Evolutionary conservation across 2,113 vertebrate genomes (phyloP).

Genomic region (Syngnathoides biaculeatus): DNA sequence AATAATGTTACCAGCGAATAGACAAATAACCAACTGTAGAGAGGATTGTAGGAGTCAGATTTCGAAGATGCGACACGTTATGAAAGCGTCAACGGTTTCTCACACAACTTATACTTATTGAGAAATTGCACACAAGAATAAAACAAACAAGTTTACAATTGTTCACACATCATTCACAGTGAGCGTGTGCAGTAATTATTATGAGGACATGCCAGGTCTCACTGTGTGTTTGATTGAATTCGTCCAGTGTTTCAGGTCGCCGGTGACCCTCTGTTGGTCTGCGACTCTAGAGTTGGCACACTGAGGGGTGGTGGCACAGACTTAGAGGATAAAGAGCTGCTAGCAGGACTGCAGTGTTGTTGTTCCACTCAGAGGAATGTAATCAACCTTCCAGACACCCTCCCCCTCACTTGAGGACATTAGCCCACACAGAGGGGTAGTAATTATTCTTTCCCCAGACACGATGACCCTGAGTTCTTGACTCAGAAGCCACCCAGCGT

Average conservation of each 20-base stretch:
- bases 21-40: background rate
- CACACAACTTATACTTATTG: no score
- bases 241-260: slow-evolving; percentile 44
- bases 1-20: background rate
- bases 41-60: no score
- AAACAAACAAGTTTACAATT: no score
- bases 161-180: slow-evolving; percentile 5
- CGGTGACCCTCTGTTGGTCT: slow-evolving; percentile 36
- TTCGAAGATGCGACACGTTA: background rate
- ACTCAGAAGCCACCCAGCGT: slow-evolving; percentile 41
- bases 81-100: no score
- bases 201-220: slow-evolving; percentile 26
- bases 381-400: slow-evolving; percentile 44
- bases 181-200: slow-evolving; percentile 9
- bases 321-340: slow-evolving; percentile 45
- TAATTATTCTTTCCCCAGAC: slow-evolving; percentile 54
- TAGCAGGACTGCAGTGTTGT: slow-evolving; percentile 38
- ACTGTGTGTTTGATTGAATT: slow-evolving; percentile 51
- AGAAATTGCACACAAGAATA: background rate
- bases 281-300: slow-evolving; percentile 24
- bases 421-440: slow-evolving; percentile 61
- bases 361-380: slow-evolving; percentile 48
- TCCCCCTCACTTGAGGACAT: slow-evolving; percentile 41
- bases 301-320: slow-evolving; percentile 48
- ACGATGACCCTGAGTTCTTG: slow-evolving; percentile 44